Percentiles rank a stretch among this genome's conserved stretches.
phyloP scores from a whole-genome alignment of 35 echinoderm and acorn worm genomes.

The Amphiura filiformis region DNA sequence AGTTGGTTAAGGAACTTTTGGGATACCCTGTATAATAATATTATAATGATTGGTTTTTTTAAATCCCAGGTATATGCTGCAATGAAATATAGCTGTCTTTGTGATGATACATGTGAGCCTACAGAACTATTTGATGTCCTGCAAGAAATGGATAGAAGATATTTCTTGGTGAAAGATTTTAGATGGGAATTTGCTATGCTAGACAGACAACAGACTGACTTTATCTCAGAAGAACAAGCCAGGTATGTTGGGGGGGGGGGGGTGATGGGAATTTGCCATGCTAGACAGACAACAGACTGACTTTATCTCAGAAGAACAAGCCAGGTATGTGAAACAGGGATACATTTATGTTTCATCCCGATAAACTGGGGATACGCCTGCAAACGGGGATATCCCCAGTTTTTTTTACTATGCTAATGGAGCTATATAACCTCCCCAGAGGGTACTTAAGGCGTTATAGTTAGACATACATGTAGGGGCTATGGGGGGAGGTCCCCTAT shows the following conservation, averaged over 20 bases:
- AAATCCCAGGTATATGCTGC: constrained; percentile 75
- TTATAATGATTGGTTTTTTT: too few relatives aligned
- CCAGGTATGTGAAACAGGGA: too few relatives aligned
- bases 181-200: constrained; percentile 91
- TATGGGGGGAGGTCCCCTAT: neutral
- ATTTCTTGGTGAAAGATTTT: constrained; percentile 85
- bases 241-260: constrained; percentile 59
- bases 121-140: constrained; percentile 91
- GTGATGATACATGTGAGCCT: constrained; percentile 75
- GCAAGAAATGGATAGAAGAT: constrained; percentile 93
- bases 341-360: too few relatives aligned
- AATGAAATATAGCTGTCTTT: constrained; percentile 77
- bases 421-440: neutral
- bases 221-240: constrained; percentile 89
- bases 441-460: neutral
- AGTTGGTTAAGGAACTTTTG: too few relatives aligned
- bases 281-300: constrained; percentile 77
- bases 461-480: neutral
- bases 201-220: constrained; percentile 69
- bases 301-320: constrained; percentile 87
- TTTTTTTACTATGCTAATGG: too few relatives aligned
- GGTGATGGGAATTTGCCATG: constrained; percentile 87
- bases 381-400: too few relatives aligned
- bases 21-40: too few relatives aligned
- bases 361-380: too few relatives aligned